A percentile compares a stretch with the other conserved stretches of the same genome.
phyloP scores from a whole-genome alignment of 2,888 invertebrate species.

The Nematopogon swammerdamellus region DNA sequence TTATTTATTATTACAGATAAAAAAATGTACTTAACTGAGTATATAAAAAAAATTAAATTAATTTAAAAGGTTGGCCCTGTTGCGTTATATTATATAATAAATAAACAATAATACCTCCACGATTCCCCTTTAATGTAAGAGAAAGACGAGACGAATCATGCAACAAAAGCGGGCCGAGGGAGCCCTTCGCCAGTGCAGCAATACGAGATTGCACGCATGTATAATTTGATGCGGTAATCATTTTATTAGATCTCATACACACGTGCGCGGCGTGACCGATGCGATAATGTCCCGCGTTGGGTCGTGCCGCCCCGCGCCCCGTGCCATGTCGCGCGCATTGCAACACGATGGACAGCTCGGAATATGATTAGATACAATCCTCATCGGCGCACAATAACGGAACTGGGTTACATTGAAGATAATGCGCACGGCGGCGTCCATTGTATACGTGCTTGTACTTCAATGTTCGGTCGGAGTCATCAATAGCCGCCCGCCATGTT shows the following conservation, averaged over 20 bases:
- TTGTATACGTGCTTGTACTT: neutral
- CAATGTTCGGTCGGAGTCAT: neutral
- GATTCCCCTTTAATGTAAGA: too few species aligned
- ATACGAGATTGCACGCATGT: conserved; percentile 48
- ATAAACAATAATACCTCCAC: too few species aligned
- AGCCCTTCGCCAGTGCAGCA: conserved; percentile 49
- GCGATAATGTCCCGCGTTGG: conserved; percentile 38
- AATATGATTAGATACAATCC: conserved; percentile 36
- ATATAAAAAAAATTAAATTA: too few species aligned
- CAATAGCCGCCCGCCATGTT: neutral
- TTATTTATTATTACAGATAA: too few species aligned
- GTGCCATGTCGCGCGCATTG: conserved; percentile 22
- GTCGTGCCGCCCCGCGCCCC: conserved; percentile 15
- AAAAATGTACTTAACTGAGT: too few species aligned
- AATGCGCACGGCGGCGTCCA: neutral
- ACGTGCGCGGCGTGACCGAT: conserved; percentile 54
- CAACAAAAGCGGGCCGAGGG: too few species aligned
- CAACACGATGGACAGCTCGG: conserved; percentile 19
- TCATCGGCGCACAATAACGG: conserved; percentile 47
- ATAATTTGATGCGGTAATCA: conserved; percentile 57
- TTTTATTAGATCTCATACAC: conserved; percentile 51
- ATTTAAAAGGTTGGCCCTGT: too few species aligned
- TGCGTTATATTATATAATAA: too few species aligned
- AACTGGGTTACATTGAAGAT: conserved; percentile 17
- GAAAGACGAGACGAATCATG: too few species aligned